Base-by-base conservation (phyloP, 2,888 invertebrate genomes). In the Antheraea assamensis region DNA sequence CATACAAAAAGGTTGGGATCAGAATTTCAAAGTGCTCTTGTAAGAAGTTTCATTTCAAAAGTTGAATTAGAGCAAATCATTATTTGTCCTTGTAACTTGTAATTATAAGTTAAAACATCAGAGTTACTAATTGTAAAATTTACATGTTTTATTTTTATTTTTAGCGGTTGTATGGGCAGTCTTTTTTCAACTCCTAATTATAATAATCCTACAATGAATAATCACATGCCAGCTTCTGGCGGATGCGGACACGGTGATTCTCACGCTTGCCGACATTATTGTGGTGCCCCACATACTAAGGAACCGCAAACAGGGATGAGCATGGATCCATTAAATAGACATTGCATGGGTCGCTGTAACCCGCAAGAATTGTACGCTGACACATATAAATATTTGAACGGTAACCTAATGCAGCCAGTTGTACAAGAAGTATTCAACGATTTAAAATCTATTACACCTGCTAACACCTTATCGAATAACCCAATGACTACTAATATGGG, bases 121-220 rank as follows among this genome's bases (percentile, higher is more conserved):
- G 21, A n/a, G 52, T 7, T 52, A 19, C 19, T 19, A 49, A 19
- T 7, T 21, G 17, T 30, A 27, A 61, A 61, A 13, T 61, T 13
- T 24, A 61, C 61, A 4, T n/a, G 10, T 73, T 21, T 49, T 75
- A 77, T 76, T 70, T 77, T 0, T 42, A 13, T 42, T 90, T 90
- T 71, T 85, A 94, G 94, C 79, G 94, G 94, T 27, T 94, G 94
- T 75, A 92, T 94, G 90, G 92, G 90, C n/a, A 94, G 91, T 74
- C 61, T 94, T 58, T 94, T 94, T 78, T 85, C 88, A 4, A 87
- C 86, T 72, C 75, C 85, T 17, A 82, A 83, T 30, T 76, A 80
- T 77, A 72, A 64, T 31, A 75, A 68, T 71, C 73, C 81, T 64
- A 73, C 79, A 42, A 84, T 79, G 79, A 77, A 82, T 21, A 76